Evolutionary conservation across 2,888 invertebrate species (phyloP), one percentile per base, ranked within the genome.

Genomic region (Serripes groenlandicus): DNA sequence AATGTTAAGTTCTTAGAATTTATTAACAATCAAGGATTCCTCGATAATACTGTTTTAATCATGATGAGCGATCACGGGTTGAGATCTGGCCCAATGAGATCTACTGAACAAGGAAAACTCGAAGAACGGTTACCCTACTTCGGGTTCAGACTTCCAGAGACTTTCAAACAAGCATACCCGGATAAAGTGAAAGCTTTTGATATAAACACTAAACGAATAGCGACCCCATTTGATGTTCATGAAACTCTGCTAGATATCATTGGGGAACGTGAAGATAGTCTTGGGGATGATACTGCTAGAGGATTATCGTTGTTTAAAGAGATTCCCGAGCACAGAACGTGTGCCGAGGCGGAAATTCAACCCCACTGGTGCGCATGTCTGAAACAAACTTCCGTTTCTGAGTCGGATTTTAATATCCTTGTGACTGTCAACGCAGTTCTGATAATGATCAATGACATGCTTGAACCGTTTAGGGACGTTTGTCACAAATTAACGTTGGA

Each of bases 331-430:
- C 96, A 97, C 87, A 95, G 98, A 32, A 97, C 97, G 5, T 98
- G 98, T 93, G 96, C 96, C 4, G 97, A 98, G 93, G 99, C 99
- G 0, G 97, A 97, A 75, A 97, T 99, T 79, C 98, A 98, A 93
- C 97, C 98, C 0, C 99, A 99, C 94, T 99, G 99, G 99, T 99
- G 99, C 93, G 97, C 98, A 0, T 99, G 99, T 93, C 95, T 98
- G 0, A 96, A 96, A n/a, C 99, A 98, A 98, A 94, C 96, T 84
- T 95, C 96, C 71, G 95, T 98, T 0, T 94, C 96, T 0, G 81
- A 95, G 0, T 92, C 94, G 0, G 95, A 96, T 58, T 92, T 94
- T 0, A 92, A 96, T 15, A 96, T 96, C 15, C 81, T 93, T 0
- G 95, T 95, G 34, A 96, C 97, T 0, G 97, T 96, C 0, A 64